These are phyloP conservation scores for Heliconius ismenius DNA, from an alignment of 2,888 invertebrate genomes.

Conservation along the genomic window DNA sequence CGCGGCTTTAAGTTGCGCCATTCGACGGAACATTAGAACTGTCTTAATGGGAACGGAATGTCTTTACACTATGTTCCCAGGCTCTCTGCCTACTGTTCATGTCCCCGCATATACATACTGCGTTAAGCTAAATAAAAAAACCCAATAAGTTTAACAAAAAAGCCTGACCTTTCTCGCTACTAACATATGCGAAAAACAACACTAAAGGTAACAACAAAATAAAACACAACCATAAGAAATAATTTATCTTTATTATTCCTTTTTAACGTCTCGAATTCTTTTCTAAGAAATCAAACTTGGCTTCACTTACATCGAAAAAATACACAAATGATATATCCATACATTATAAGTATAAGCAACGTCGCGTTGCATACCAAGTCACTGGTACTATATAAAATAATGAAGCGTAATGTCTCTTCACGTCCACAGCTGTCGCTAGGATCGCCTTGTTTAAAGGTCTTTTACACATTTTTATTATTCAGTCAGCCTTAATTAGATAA, in stretches of 20 bases:
- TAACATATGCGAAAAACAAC: background rate
- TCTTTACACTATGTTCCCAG: too few relatives aligned
- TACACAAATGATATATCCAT: constrained; percentile 77
- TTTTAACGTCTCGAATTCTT: constrained; percentile 79
- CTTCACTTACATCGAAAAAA: constrained; percentile 81
- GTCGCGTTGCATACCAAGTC: constrained; percentile 59
- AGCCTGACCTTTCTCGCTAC: background rate
- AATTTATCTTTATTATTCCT: constrained; percentile 80
- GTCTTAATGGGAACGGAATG: too few relatives aligned
- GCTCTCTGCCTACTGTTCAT: too few relatives aligned
- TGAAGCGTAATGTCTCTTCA: constrained; percentile 55
- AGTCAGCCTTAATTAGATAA: constrained; percentile 6
- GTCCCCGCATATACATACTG: too few relatives aligned
- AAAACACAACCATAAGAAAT: constrained; percentile 78
- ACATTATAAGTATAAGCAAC: constrained; percentile 74
- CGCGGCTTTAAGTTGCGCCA: too few relatives aligned
- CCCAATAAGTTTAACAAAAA: background rate
- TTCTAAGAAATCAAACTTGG: constrained; percentile 81
- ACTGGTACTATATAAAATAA: constrained; percentile 59
- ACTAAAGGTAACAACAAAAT: constrained; percentile 49
- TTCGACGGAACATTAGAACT: too few relatives aligned
- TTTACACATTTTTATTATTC: background rate
- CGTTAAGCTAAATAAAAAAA: background rate
- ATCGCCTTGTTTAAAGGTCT: background rate
- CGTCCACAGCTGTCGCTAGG: constrained; percentile 19